Evolutionary conservation across 2,113 vertebrate genomes (phyloP).

Genomic region (Mobula hypostoma): DNA sequence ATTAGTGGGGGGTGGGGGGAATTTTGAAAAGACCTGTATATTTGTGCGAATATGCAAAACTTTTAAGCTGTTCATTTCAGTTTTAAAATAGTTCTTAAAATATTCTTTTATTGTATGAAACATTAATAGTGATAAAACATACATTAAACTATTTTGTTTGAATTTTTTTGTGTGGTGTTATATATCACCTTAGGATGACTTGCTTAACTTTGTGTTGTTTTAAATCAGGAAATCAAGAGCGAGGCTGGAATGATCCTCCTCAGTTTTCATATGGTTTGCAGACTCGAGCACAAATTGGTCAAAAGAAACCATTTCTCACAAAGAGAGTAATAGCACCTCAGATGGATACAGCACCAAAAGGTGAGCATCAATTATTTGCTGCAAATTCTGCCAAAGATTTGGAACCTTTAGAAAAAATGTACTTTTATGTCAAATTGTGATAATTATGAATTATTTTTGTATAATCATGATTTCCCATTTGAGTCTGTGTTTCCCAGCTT

Average conservation of each 20-base stretch:
- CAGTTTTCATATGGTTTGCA: conserved; percentile 85
- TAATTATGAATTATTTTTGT: background rate
- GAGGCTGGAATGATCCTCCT: conserved; percentile 93
- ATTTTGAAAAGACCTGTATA: background rate
- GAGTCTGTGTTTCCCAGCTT: background rate
- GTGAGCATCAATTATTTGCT: conserved; percentile 29
- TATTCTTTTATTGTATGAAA: too few relatives aligned
- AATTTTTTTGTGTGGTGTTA: background rate
- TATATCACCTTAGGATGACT: background rate
- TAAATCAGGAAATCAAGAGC: conserved; percentile 72
- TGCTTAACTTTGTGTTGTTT: background rate
- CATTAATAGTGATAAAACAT: too few relatives aligned
- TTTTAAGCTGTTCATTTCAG: background rate
- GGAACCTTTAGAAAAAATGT: background rate
- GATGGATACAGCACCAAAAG: conserved; percentile 42
- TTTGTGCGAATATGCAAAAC: background rate
- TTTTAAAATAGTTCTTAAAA: background rate
- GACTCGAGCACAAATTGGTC: conserved; percentile 51
- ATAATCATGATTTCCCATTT: background rate
- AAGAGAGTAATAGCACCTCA: conserved; percentile 59
- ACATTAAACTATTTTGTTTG: background rate
- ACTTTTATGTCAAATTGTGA: background rate
- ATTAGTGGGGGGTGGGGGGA: too few relatives aligned
- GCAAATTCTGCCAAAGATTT: background rate
- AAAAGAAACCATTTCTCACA: conserved; percentile 57